phyloP scores from a whole-genome alignment of 92 coral and sea anemone species.

The Palythoa caribaeorum region DNA sequence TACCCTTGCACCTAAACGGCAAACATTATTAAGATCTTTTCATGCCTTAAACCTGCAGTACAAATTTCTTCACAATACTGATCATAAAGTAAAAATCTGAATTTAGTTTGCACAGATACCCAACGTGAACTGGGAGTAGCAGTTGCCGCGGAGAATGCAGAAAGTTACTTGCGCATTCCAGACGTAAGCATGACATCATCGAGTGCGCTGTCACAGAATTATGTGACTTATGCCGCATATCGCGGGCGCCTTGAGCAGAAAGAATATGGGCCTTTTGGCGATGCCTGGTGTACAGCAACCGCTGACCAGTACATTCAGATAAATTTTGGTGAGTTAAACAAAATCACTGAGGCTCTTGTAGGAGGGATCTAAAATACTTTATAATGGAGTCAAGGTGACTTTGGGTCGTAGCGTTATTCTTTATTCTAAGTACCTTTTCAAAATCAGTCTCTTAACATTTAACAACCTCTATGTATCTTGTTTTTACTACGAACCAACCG shows the following conservation, averaged over 20 bases:
- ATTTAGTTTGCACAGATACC: constrained; percentile 2
- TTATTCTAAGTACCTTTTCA: background rate
- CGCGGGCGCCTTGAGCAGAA: constrained; percentile 35
- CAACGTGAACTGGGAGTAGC: constrained; percentile 26
- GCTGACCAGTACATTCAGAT: constrained; percentile 29
- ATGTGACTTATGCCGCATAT: constrained; percentile 22
- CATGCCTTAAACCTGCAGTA: too few species aligned
- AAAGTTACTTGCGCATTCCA: constrained; percentile 26
- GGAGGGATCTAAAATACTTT: background rate
- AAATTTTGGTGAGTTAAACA: background rate
- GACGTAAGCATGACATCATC: constrained; percentile 20
- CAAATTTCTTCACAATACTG: background rate
- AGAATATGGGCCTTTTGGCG: constrained; percentile 5
- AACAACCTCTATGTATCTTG: background rate
- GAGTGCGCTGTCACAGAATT: constrained; percentile 4
- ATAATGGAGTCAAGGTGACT: too few species aligned
- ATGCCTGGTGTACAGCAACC: constrained; percentile 26
- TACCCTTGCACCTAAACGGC: too few species aligned
- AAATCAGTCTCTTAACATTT: background rate
- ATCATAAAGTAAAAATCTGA: background rate
- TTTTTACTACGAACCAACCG: background rate
- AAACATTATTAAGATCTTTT: too few species aligned
- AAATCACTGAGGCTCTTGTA: background rate
- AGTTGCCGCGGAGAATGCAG: constrained; percentile 1
- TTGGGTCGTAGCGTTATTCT: background rate